A percentile compares a stretch with the other conserved stretches of the same genome.
Evolutionary conservation across 1,140 invertebrate genomes (phyloP).

Genomic region (Drosophila paulistorum): DNA sequence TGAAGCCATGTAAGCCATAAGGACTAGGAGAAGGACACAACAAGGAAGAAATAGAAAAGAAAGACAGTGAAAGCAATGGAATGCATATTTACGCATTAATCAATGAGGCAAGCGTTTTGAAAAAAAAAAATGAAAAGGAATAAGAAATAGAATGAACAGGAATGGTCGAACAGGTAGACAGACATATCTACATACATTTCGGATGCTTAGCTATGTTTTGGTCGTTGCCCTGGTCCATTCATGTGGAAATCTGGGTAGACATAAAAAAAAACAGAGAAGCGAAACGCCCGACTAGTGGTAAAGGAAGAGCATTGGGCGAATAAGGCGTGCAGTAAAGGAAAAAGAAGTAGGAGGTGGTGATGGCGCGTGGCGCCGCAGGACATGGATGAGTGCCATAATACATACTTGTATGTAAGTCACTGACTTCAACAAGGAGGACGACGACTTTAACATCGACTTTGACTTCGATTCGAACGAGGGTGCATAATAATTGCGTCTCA

Average conservation of each 20-base stretch:
- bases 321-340: too few relatives aligned
- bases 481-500: slow-evolving; percentile 62
- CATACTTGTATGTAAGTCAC: slow-evolving; percentile 49
- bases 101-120: slow-evolving; percentile 50
- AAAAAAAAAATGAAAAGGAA: slow-evolving; percentile 12
- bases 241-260: slow-evolving; percentile 50
- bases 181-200: slow-evolving; percentile 20
- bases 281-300: background rate
- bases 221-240: slow-evolving; percentile 33
- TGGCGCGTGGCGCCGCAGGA: slow-evolving; percentile 57
- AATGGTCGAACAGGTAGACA: slow-evolving; percentile 46
- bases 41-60: slow-evolving; percentile 23
- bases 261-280: slow-evolving; percentile 29
- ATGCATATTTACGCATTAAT: slow-evolving; percentile 64
- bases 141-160: slow-evolving; percentile 35
- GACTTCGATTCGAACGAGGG: slow-evolving; percentile 25
- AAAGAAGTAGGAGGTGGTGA: background rate
- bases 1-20: too few relatives aligned
- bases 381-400: slow-evolving; percentile 53
- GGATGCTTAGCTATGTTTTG: slow-evolving; percentile 24
- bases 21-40: slow-evolving; percentile 1
- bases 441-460: slow-evolving; percentile 18
- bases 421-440: slow-evolving; percentile 25
- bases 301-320: background rate
- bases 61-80: slow-evolving; percentile 39